A percentile compares a stretch with the other conserved stretches of the same genome.
Evolutionary conservation across 2,888 invertebrate genomes (phyloP).

Genomic region (Xestoiulus laeticollis): DNA sequence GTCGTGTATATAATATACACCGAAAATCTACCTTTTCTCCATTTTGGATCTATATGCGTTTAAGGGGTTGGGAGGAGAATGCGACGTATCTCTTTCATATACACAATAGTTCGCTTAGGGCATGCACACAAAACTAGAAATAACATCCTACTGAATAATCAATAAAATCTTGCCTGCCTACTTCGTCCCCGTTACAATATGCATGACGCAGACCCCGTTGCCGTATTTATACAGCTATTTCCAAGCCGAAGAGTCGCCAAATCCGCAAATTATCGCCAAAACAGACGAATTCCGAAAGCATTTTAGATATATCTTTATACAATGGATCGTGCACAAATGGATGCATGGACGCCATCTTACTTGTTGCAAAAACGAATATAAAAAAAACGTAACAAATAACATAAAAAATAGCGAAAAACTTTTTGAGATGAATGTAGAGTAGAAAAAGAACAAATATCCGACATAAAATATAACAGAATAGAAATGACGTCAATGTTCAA

Average conservation of each 20-base stretch:
- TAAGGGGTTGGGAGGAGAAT: neutral
- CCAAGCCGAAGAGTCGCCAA: neutral
- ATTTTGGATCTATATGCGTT: neutral
- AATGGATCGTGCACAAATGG: neutral
- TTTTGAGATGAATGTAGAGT: neutral
- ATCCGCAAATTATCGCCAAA: neutral
- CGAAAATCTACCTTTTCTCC: neutral
- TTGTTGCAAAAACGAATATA: neutral
- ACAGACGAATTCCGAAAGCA: neutral
- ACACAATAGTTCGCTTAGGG: conserved; percentile 37
- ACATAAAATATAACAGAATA: neutral
- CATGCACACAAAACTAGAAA: conserved; percentile 37
- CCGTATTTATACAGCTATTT: neutral
- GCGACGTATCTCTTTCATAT: conserved; percentile 17
- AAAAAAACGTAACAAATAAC: neutral
- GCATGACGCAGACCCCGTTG: neutral
- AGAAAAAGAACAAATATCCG: neutral
- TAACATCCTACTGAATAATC: conserved; percentile 29
- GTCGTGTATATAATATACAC: neutral
- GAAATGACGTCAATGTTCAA: neutral
- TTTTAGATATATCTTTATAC: neutral
- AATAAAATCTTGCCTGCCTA: conserved; percentile 9
- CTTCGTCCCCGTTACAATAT: neutral
- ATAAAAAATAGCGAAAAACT: neutral
- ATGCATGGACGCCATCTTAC: neutral